Base-by-base conservation (phyloP, 1,140 invertebrate species). In the Temnothorax curvispinosus region DNA sequence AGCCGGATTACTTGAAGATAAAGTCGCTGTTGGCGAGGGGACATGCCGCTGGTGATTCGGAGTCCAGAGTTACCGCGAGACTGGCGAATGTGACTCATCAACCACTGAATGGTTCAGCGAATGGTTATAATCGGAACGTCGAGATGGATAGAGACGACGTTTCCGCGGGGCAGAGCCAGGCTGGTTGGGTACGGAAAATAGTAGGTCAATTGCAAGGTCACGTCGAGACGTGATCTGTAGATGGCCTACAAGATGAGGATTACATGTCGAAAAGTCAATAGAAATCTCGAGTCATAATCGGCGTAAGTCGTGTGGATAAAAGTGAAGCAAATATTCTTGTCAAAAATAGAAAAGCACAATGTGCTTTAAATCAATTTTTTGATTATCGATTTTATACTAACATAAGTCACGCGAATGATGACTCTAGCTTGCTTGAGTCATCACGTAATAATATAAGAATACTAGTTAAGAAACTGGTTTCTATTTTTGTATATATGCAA, bases 131-230 rank as follows among this genome's bases (percentile, higher is more conserved):
- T 18, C 75, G 44, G 27, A 89, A 87, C 7, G 5, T 21, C 47
- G 85, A 86, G 87, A 85, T 38, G 15, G 76, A 86, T 54, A 93
- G 38, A 58, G 94, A 93, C 3, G 95, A 95, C 50, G 89, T 95
- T 13, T 95, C 95, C 0, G 93, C 93, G 0, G 95, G 94, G 0
- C 94, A 95, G 58, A 95, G 94, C 82, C 94, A 95, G 72, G 93
- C 94, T 1, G 95, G 95, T 13, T 95, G 95, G 95, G 95, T 95
- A 0, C 92, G 93, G 54, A 95, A 94, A 88, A 95, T 95, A 69
- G 94, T 95, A 6, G 94, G 94, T 32, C 95, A 95, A 86, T 74
- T 95, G 38, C 95, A 95, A 44, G 92, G 90, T 44, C 92, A 94
- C n/a, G 75, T 93, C 9, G 94, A 95, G 67, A 92, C 93, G 47